Conservation (phyloP, 53 echinoderm and acorn worm species). For the Luidia sarsii region DNA sequence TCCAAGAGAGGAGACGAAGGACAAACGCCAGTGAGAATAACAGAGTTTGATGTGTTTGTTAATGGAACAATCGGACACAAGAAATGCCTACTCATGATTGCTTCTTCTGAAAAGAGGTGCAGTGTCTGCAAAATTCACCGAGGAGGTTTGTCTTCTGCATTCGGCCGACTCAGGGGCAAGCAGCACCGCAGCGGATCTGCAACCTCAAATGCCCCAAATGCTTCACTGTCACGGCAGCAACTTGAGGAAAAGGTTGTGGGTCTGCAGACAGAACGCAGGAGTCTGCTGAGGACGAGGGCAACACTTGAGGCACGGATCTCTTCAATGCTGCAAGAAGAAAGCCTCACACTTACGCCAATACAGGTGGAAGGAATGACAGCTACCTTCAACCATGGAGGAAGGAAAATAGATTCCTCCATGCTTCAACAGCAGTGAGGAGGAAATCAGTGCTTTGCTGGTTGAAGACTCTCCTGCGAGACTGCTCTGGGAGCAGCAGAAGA, state of each 20-base stretch:
- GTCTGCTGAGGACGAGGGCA: not conserved
- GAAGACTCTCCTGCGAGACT: conserved; percentile 27
- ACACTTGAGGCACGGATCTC: not conserved
- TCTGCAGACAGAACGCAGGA: not conserved
- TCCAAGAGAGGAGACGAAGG: not conserved
- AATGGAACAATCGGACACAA: not conserved
- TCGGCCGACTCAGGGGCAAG: not conserved
- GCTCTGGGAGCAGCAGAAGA: conserved; percentile 51
- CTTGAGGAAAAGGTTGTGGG: conserved; percentile 6
- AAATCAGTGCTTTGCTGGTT: not conserved
- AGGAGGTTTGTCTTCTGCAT: not conserved
- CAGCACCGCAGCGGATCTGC: not conserved
- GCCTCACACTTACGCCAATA: not conserved
- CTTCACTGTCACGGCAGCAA: conserved; percentile 1
- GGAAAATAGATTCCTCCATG: not conserved
- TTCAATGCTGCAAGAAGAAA: too few species aligned
- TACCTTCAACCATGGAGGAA: too few species aligned
- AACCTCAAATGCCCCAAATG: not conserved
- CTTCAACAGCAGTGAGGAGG: not conserved
- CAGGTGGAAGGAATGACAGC: too few species aligned
- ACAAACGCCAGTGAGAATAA: not conserved
- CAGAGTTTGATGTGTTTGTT: not conserved
- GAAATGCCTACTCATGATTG: conserved; percentile 3
- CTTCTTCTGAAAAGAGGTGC: not conserved
- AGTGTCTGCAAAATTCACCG: not conserved